Conservation (phyloP, 2,888 invertebrate species). For the Bimastos eiseni region DNA sequence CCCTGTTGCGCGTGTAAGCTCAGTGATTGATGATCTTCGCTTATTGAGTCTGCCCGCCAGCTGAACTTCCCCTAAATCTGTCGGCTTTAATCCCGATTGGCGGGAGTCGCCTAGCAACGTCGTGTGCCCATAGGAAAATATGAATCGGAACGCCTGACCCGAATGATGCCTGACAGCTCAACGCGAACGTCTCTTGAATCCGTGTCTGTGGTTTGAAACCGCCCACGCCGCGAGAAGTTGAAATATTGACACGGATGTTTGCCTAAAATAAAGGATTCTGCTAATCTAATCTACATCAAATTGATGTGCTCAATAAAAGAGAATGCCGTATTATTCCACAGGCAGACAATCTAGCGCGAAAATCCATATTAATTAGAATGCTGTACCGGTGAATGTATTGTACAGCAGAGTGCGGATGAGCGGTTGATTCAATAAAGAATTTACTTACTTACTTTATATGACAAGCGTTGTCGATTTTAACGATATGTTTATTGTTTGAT, state of each 20-base stretch:
- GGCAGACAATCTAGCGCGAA: too few relatives aligned
- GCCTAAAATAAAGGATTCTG: neutral
- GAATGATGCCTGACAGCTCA: neutral
- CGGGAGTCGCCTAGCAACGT: neutral
- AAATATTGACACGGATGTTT: neutral
- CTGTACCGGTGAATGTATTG: too few relatives aligned
- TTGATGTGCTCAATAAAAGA: too few relatives aligned
- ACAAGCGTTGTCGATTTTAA: too few relatives aligned
- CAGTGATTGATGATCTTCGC: neutral
- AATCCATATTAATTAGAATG: too few relatives aligned
- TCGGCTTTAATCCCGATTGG: neutral
- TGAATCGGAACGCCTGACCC: neutral
- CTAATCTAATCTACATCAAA: neutral
- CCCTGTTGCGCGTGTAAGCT: neutral
- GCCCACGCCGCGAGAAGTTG: neutral
- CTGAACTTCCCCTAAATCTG: neutral
- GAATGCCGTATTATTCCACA: too few relatives aligned
- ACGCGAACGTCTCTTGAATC: neutral
- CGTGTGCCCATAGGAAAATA: neutral
- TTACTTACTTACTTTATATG: too few relatives aligned
- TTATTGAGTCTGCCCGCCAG: neutral
- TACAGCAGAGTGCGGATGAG: too few relatives aligned
- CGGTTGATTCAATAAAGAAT: too few relatives aligned
- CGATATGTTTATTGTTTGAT: too few relatives aligned
- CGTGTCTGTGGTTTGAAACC: neutral